Base-by-base conservation (phyloP, 2,797 vertebrate genomes). In the Hippoglossus hippoglossus region DNA sequence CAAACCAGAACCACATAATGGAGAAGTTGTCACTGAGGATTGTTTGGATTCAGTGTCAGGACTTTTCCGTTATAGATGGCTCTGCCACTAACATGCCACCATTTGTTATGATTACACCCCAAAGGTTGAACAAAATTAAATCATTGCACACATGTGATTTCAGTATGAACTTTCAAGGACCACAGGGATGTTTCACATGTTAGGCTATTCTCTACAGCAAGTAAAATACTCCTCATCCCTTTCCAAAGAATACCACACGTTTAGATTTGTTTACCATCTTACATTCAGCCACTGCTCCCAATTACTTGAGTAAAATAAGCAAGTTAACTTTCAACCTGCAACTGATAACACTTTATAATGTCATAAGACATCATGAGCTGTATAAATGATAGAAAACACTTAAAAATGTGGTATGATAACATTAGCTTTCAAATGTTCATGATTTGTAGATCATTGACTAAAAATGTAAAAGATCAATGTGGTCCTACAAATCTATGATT, bases 41-140 rank as follows among this genome's bases (percentile, higher is more conserved):
- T 24, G 16, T 41, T 39, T 22, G 3, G 34, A 28, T 16, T 34
- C 52, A 46, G 74, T 56, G 46, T 5, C 25, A 63, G 18, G n/a
- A 75, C 73, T 74, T 84, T 63, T 76, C 85, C 76, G 60, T 75
- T 73, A 78, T 25, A 18, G 11, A 47, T 2, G 39, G 21, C 67
- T 87, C 77, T 41, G 59, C n/a, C 77, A 82, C 63, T 5, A 79
- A 81, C 89, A 82, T 87, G 82, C 83, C 80, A 86, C 66, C 68
- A 81, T 72, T 77, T 46, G 84, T 85, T 73, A 62, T 21, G 55
- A 67, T n/a, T 41, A 75, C 52, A 73, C 24, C 80, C 52, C 49
- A 70, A 34, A 12, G 6, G 5, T 36, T 52, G 36, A 56, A 31
- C 28, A 61, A 41, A 41, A 22, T 3, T 10, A 71, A 74, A 72